Evolutionary conservation across 1,140 invertebrate species (phyloP).

Genomic region (Pectinophora gossypiella): DNA sequence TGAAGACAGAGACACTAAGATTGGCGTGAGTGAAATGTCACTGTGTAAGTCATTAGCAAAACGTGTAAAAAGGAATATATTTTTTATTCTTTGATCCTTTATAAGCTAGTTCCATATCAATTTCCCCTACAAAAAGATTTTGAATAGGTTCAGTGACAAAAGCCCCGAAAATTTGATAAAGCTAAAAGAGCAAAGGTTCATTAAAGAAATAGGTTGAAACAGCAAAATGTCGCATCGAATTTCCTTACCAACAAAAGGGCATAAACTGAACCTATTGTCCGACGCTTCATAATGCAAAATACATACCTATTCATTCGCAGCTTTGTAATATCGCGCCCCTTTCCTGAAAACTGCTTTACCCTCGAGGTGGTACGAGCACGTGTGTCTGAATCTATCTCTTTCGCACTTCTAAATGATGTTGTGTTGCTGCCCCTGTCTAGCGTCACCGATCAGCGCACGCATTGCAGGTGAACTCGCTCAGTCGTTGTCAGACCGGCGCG

Average conservation of each 20-base stretch:
- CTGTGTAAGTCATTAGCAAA: no score
- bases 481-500: slow-evolving; percentile 41
- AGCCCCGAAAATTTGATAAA: no score
- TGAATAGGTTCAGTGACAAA: no score
- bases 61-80: no score
- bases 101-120: no score
- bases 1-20: no score
- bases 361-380: slow-evolving; percentile 46
- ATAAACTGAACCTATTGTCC: slow-evolving; percentile 38
- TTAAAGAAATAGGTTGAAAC: slow-evolving; percentile 23
- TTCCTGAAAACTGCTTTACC: slow-evolving; percentile 57
- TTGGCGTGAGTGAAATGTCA: no score
- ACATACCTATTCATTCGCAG: slow-evolving; percentile 52
- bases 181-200: slow-evolving; percentile 12
- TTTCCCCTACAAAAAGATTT: no score
- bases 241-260: slow-evolving; percentile 34
- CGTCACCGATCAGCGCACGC: slow-evolving; percentile 61
- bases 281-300: slow-evolving; percentile 49
- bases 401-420: slow-evolving; percentile 7
- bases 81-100: no score
- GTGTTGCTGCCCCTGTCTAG: slow-evolving; percentile 28
- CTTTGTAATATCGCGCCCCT: slow-evolving; percentile 60
- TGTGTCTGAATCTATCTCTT: slow-evolving; percentile 36
- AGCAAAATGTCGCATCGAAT: slow-evolving; percentile 22
- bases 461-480: slow-evolving; percentile 64